Conservation (phyloP, 2,888 invertebrate species). For the Clanis bilineata region DNA sequence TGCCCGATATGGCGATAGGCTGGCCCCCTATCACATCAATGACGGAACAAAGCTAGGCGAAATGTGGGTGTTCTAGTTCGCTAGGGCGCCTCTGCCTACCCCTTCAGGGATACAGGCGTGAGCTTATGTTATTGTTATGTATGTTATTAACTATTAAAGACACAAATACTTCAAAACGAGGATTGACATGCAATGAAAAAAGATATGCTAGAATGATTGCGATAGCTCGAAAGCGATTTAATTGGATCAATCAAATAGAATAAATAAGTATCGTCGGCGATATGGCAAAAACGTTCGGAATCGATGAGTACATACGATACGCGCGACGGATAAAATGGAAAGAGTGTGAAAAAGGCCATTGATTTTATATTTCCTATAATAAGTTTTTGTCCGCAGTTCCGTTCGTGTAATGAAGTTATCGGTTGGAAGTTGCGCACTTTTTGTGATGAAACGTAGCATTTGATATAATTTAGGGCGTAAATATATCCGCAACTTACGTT, state of each 20-base stretch:
- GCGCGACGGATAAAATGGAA: slow-evolving; percentile 2
- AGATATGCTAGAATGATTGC: background rate
- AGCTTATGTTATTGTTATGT: background rate
- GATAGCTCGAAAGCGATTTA: slow-evolving; percentile 8
- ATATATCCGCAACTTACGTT: background rate
- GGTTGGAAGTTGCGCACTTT: background rate
- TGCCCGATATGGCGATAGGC: too few species aligned
- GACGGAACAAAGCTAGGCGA: too few species aligned
- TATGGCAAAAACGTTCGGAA: background rate
- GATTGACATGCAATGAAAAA: background rate
- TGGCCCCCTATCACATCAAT: too few species aligned
- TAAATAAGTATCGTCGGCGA: slow-evolving; percentile 10
- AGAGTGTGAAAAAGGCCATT: slow-evolving; percentile 5
- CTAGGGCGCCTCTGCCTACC: too few species aligned
- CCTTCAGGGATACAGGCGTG: too few species aligned
- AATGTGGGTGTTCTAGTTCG: too few species aligned
- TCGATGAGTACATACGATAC: slow-evolving; percentile 3
- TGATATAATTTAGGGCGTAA: background rate
- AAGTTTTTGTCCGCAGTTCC: background rate
- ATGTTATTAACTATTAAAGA: background rate
- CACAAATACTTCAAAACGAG: background rate
- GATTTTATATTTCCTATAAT: background rate
- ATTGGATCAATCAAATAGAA: slow-evolving; percentile 14
- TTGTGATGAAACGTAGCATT: background rate
- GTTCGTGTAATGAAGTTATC: slow-evolving; percentile 3